Evolutionary conservation across 2,888 invertebrate species (phyloP).

Genomic region (Galerucella nymphaeae): DNA sequence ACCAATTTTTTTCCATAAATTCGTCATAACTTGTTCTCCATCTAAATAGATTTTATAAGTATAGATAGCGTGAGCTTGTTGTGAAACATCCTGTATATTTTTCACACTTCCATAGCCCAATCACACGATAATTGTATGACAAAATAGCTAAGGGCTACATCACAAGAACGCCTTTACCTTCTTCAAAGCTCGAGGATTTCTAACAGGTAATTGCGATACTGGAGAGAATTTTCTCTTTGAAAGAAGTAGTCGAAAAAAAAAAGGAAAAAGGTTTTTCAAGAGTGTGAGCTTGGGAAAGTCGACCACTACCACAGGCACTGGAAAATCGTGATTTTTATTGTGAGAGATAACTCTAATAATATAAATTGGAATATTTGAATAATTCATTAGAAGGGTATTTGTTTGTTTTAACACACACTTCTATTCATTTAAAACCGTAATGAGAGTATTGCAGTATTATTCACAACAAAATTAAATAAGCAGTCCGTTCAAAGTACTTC

Average conservation of each 20-base stretch:
- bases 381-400: not conserved
- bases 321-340: conserved; percentile 8
- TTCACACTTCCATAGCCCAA: conserved; percentile 19
- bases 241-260: conserved; percentile 10
- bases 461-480: too few relatives aligned
- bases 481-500: too few relatives aligned
- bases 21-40: too few relatives aligned
- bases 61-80: too few relatives aligned
- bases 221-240: conserved; percentile 26
- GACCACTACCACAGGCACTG: conserved; percentile 6
- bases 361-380: conserved; percentile 3
- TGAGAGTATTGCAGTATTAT: not conserved
- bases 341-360: conserved; percentile 11
- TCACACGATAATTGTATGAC: conserved; percentile 30
- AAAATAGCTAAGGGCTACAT: conserved; percentile 8
- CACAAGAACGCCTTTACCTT: conserved; percentile 18
- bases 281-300: conserved; percentile 10
- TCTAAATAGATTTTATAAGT: too few relatives aligned
- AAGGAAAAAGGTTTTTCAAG: conserved; percentile 16
- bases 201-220: conserved; percentile 35
- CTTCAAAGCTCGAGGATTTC: conserved; percentile 31
- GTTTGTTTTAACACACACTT: conserved; percentile 4
- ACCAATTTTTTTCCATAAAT: too few relatives aligned
- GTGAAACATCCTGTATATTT: not conserved
- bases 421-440: not conserved